A percentile compares a stretch with the other conserved stretches of the same genome.
These are phyloP conservation scores for Orchesella flavescens DNA, from an alignment of 2,888 invertebrate species.

Conservation along the genomic window DNA sequence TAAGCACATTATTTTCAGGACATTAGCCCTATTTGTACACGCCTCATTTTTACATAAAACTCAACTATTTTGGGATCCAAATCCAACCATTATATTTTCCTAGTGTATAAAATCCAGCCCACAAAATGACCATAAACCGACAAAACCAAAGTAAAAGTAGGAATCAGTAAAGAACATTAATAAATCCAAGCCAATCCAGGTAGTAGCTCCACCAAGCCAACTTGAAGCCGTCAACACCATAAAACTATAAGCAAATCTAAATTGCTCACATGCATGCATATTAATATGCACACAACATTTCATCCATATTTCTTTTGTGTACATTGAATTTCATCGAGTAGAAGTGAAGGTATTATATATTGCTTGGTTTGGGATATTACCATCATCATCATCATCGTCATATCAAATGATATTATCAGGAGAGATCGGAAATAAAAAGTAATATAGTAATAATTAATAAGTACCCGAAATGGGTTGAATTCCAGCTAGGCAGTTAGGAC, in stretches of 20 bases:
- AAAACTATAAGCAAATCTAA: constrained; percentile 11
- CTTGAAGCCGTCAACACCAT: constrained; percentile 37
- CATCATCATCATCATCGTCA: neutral
- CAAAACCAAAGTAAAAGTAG: constrained; percentile 38
- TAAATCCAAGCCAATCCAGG: constrained; percentile 2
- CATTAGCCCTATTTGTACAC: constrained; percentile 57
- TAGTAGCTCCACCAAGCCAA: constrained; percentile 1
- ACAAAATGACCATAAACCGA: constrained; percentile 53
- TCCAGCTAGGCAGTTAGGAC: constrained; percentile 71
- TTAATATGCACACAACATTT: too few species aligned
- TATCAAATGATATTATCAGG: constrained; percentile 26
- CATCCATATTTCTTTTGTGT: neutral
- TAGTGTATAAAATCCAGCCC: constrained; percentile 41
- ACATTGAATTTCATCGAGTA: neutral
- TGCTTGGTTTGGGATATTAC: neutral
- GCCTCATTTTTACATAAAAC: constrained; percentile 63
- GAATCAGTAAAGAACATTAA: constrained; percentile 34
- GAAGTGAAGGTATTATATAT: neutral
- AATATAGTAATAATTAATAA: constrained; percentile 62
- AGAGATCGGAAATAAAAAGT: constrained; percentile 58
- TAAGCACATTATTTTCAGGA: constrained; percentile 60
- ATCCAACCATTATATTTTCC: constrained; percentile 17
- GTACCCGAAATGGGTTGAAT: constrained; percentile 69
- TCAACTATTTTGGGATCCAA: constrained; percentile 53
- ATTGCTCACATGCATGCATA: constrained; percentile 50